Base-by-base conservation (phyloP, 1,140 invertebrate species). In the Hormaphis cornu region DNA sequence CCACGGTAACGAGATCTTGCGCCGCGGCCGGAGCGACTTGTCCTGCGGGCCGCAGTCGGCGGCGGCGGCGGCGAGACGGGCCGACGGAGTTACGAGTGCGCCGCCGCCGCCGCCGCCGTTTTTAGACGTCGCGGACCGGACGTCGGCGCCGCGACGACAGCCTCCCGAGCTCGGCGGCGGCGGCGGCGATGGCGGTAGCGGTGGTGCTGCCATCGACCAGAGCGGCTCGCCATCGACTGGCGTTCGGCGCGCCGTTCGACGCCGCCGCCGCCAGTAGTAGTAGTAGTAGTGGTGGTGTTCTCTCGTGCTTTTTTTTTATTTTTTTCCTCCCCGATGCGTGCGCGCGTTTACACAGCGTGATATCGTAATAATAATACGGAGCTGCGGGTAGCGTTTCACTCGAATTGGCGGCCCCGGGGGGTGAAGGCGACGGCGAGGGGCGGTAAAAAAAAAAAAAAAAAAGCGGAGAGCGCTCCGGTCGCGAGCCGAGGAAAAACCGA, bases 1-100 rank as follows among this genome's bases (percentile, higher is more conserved):
- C 90, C 90, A 93, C 48, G 90, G 90, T 75, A 93, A 79, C 46
- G 89, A 92, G 73, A 93, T 92, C 79, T 92, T 93, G 70, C 90
- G 83, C 56, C 87, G 72, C 26, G 28, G 52, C 24, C 87, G 72
- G 33, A 30, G 52, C 24, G 72, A 71, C 28, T 72, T 73, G 24
- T 69, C 63, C 56, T n/a, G 69, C 69, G 33, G 66, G 16, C 69
- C 56, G 71, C 70, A 14, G 42, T 0, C n/a, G 44, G 1, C 20
- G 44, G 9, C 30, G 30, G 5, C 30, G 30, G 9, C 20, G 20
- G 8, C 20, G 20, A 14, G 33, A 58, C 54, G 54, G 4, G 42
- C 16, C 26, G 37, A 28, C 22, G 58, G n/a, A n/a, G n/a, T n/a
- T n/a, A 14, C 14, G 40, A 16, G 18, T n/a, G 42, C 3, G 40